Evolutionary conservation across 37 sponge, comb jelly and placozoan genomes (phyloP).

Genomic region (Geodia barretti): DNA sequence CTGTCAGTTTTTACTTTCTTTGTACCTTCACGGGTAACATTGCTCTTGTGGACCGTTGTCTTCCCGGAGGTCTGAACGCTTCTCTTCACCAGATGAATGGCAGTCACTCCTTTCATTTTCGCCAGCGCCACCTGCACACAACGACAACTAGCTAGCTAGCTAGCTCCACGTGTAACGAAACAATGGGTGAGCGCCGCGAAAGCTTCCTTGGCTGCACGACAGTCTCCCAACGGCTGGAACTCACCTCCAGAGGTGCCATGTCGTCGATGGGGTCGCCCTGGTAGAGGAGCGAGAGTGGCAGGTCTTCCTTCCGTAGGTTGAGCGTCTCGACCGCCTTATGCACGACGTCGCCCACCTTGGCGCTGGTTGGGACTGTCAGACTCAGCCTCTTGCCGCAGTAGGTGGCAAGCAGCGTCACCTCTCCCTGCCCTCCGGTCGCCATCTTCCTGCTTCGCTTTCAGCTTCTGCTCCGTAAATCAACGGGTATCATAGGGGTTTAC

Average conservation of each 20-base stretch:
- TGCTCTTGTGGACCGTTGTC: slow-evolving; percentile 2
- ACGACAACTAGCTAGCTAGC: slow-evolving; percentile 15
- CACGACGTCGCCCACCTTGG: not conserved
- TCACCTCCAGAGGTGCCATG: not conserved
- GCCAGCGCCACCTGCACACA: slow-evolving; percentile 17
- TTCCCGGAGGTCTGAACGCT: not conserved
- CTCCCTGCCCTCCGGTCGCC: not conserved
- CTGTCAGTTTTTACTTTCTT: too few species aligned
- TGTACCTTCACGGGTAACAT: not conserved
- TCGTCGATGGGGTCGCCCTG: not conserved
- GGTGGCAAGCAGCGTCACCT: not conserved
- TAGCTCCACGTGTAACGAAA: not conserved
- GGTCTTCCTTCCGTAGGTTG: slow-evolving; percentile 63
- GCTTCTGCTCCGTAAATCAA: not conserved
- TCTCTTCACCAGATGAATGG: slow-evolving; percentile 15
- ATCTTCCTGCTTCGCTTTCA: not conserved
- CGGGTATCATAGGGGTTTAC: not conserved
- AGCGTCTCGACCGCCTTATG: not conserved
- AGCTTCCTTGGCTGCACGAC: too few species aligned
- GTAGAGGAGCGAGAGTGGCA: not conserved
- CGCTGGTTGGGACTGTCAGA: not conserved
- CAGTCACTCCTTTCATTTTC: slow-evolving; percentile 16
- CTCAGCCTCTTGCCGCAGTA: not conserved
- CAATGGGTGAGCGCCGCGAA: too few species aligned
- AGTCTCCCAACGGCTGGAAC: too few species aligned